A percentile compares a stretch with the other conserved stretches of the same genome.
phyloP scores from a whole-genome alignment of 1,140 invertebrate genomes.

The Heterodera carotae region DNA sequence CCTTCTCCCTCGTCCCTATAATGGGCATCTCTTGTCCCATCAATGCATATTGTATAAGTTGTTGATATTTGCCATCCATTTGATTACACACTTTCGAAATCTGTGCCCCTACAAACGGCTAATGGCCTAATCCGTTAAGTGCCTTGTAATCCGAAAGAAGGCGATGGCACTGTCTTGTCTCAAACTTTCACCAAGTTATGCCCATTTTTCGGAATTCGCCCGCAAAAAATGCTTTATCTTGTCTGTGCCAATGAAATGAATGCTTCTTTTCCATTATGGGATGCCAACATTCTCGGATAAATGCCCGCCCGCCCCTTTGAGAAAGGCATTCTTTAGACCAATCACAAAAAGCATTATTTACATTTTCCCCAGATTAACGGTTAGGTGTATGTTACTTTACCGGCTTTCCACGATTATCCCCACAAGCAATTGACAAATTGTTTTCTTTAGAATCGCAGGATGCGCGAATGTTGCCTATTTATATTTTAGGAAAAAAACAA shows the following conservation, averaged over 20 bases:
- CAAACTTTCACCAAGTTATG: background rate
- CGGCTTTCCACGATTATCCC: background rate
- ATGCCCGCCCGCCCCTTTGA: too few relatives aligned
- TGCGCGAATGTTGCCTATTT: too few relatives aligned
- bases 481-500: too few relatives aligned
- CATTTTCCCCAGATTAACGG: background rate
- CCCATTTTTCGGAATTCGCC: background rate
- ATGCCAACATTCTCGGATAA: background rate
- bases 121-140: background rate
- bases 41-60: constrained; percentile 6
- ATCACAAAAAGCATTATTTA: background rate
- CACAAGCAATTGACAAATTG: background rate
- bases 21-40: background rate
- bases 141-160: background rate
- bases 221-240: background rate
- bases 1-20: background rate
- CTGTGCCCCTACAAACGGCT: background rate
- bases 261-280: background rate
- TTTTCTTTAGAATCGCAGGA: background rate
- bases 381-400: too few relatives aligned
- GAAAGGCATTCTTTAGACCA: background rate
- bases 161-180: background rate
- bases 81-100: background rate
- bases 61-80: background rate
- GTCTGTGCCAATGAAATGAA: background rate